Evolutionary conservation across 2,888 invertebrate genomes (phyloP).

Genomic region (Orthosia cruda): DNA sequence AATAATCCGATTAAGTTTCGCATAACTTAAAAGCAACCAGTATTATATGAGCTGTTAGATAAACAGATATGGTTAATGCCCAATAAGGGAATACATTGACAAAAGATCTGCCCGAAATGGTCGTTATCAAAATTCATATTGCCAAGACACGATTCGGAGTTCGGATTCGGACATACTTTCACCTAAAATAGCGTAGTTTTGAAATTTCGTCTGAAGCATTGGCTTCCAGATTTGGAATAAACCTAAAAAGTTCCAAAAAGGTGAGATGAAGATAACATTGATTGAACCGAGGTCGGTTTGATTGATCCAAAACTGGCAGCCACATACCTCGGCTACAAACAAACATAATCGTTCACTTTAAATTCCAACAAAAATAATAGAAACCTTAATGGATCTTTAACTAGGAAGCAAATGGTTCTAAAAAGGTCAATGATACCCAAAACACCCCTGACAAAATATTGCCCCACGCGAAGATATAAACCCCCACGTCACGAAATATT

Average conservation of each 20-base stretch:
- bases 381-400: conserved; percentile 65
- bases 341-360: conserved; percentile 25
- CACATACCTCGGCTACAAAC: conserved; percentile 10
- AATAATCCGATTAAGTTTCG: conserved; percentile 66
- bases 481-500: conserved; percentile 81
- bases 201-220: conserved; percentile 11
- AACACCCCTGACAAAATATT: conserved; percentile 77
- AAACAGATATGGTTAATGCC: conserved; percentile 45
- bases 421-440: conserved; percentile 78
- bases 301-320: conserved; percentile 10
- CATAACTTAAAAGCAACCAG: conserved; percentile 58
- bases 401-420: conserved; percentile 66
- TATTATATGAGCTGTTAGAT: conserved; percentile 45
- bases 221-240: conserved; percentile 1
- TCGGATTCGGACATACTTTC: conserved; percentile 52
- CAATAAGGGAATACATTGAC: conserved; percentile 49
- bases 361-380: conserved; percentile 31
- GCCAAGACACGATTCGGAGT: conserved; percentile 50
- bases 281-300: background rate
- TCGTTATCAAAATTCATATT: conserved; percentile 51
- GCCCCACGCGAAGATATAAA: conserved; percentile 73
- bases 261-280: background rate
- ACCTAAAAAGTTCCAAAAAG: conserved; percentile 8
- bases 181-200: conserved; percentile 30
- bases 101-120: conserved; percentile 61